Percentiles rank a stretch among this genome's conserved stretches.
Evolutionary conservation across 64 coral and sea anemone species (phyloP).

Genomic region (Montipora sp.): DNA sequence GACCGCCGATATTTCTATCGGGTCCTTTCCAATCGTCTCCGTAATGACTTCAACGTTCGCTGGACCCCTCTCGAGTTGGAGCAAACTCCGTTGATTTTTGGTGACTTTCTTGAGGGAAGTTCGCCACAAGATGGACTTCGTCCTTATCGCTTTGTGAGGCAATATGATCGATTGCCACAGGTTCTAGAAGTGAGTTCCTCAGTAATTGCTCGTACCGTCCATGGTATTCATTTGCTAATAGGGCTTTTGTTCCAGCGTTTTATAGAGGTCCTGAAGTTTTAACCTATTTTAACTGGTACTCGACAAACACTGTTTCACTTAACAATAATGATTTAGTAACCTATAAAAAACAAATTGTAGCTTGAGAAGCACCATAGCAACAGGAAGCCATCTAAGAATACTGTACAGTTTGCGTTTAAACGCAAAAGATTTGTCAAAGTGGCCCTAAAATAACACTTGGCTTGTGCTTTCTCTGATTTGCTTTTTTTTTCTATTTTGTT

Average conservation of each 20-base stretch:
- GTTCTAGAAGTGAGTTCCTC: constrained; percentile 67
- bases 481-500: neutral
- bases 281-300: no score
- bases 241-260: no score
- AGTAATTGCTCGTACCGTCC: no score
- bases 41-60: constrained; percentile 64
- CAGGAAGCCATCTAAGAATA: no score
- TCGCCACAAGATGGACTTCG: constrained; percentile 54
- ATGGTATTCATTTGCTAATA: no score
- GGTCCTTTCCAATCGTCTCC: constrained; percentile 75
- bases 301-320: no score
- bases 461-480: neutral
- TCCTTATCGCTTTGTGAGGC: constrained; percentile 72
- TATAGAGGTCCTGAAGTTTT: no score
- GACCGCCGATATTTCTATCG: constrained; percentile 88
- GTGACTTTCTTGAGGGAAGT: constrained; percentile 83
- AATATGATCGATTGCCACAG: constrained; percentile 72
- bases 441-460: neutral
- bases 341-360: no score
- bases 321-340: no score
- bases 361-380: no score
- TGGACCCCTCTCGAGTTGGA: constrained; percentile 65
- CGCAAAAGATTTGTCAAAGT: no score
- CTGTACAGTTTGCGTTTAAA: no score
- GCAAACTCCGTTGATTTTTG: constrained; percentile 86